A percentile compares a stretch with the other conserved stretches of the same genome.
These are phyloP conservation scores for Leucopsar rothschildi DNA, from an alignment of 2,113 vertebrate genomes.

Conservation along the genomic window DNA sequence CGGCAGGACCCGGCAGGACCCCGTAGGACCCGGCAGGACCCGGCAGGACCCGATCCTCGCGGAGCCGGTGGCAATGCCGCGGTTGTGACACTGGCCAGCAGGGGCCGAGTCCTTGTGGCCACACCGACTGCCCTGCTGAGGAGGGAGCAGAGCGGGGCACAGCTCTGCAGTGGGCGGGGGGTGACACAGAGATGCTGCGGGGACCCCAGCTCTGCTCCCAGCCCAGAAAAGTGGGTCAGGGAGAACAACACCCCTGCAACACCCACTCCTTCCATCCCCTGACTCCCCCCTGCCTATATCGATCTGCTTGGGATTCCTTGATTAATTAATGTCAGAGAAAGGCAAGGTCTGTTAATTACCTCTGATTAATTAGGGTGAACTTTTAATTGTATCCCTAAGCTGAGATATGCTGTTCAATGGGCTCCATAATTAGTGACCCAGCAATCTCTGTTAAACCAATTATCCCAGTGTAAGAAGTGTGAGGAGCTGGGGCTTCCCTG, in stretches of 20 bases:
- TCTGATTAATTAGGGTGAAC: slow-evolving; percentile 81
- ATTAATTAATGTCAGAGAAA: slow-evolving; percentile 75
- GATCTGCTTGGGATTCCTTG: slow-evolving; percentile 70
- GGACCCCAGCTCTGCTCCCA: not conserved
- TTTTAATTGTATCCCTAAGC: slow-evolving; percentile 80
- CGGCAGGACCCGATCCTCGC: fast-evolving
- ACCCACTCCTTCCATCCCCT: not conserved
- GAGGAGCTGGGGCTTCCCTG: not conserved
- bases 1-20: not conserved
- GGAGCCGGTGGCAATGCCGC: fast-evolving
- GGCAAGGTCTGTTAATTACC: slow-evolving; percentile 78
- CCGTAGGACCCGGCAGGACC: not conserved
- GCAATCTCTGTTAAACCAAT: slow-evolving; percentile 76
- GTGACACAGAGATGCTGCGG: not conserved
- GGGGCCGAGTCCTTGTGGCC: not conserved
- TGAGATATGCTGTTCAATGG: slow-evolving; percentile 71
- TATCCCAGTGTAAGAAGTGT: slow-evolving; percentile 53
- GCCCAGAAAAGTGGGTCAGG: not conserved
- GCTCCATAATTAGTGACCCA: slow-evolving; percentile 71
- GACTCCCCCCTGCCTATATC: slow-evolving; percentile 1
- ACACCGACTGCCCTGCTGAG: fast-evolving
- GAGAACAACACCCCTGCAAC: fast-evolving
- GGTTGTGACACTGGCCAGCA: fast-evolving
- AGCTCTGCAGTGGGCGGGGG: fast-evolving
- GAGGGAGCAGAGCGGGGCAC: fast-evolving